phyloP scores from a whole-genome alignment of 2,888 invertebrate genomes.

The Neoascia interrupta region DNA sequence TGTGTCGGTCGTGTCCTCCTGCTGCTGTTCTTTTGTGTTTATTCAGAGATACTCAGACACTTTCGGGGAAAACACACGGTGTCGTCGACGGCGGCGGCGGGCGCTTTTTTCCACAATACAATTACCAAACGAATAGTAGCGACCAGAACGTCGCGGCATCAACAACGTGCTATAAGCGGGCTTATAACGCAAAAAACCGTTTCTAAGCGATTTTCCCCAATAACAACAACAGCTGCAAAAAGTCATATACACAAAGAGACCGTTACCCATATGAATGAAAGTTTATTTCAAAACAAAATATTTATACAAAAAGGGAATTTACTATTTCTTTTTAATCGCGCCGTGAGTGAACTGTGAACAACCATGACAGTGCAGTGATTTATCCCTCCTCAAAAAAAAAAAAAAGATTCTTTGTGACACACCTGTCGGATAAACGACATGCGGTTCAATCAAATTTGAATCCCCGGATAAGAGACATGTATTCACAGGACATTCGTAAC shows the following conservation, averaged over 20 bases:
- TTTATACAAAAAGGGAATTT: slow-evolving; percentile 20
- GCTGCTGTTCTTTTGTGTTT: slow-evolving; percentile 68
- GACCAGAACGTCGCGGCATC: slow-evolving; percentile 79
- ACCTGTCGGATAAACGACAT: slow-evolving; percentile 57
- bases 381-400: not conserved
- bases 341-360: slow-evolving; percentile 38
- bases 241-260: slow-evolving; percentile 29
- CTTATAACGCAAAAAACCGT: slow-evolving; percentile 43
- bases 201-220: slow-evolving; percentile 45
- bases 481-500: slow-evolving; percentile 30
- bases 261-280: slow-evolving; percentile 38
- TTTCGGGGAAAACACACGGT: slow-evolving; percentile 69
- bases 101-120: slow-evolving; percentile 73
- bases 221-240: slow-evolving; percentile 32
- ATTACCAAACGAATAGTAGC: slow-evolving; percentile 76
- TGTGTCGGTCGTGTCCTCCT: slow-evolving; percentile 49
- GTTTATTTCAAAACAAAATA: slow-evolving; percentile 14
- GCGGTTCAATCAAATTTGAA: not conserved
- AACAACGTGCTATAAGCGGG: slow-evolving; percentile 76
- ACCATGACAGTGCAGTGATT: slow-evolving; percentile 16
- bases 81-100: slow-evolving; percentile 62
- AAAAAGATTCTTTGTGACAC: slow-evolving; percentile 35
- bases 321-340: slow-evolving; percentile 19
- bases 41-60: slow-evolving; percentile 69
- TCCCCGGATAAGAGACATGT: slow-evolving; percentile 42